Percentiles rank a stretch among this genome's conserved stretches.
These are phyloP conservation scores for Hydractinia symbiolongicarpus DNA, from an alignment of 30 jellyfish, hydroid and myxozoan species.

Conservation along the genomic window DNA sequence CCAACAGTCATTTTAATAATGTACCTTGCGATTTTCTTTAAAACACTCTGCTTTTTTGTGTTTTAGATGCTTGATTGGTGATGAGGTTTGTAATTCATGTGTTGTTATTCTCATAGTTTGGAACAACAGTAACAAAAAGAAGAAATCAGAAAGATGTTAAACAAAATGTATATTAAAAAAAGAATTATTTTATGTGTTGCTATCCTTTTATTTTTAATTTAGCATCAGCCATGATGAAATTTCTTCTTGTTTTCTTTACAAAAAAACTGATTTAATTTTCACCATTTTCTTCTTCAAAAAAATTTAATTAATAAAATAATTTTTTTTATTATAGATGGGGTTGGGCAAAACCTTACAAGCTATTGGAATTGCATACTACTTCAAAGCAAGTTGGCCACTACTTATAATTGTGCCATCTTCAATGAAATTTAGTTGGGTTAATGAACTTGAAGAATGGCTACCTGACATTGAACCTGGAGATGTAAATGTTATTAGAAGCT, in stretches of 20 bases:
- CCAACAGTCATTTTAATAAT: too few species aligned
- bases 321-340: constrained; percentile 49
- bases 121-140: too few species aligned
- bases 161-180: not conserved
- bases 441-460: constrained; percentile 81
- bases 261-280: too few species aligned
- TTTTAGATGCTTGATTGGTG: constrained; percentile 68
- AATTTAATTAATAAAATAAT: not conserved
- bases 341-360: constrained; percentile 90
- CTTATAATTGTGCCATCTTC: constrained; percentile 76
- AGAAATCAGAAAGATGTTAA: too few species aligned
- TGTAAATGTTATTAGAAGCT: constrained; percentile 44
- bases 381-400: constrained; percentile 59
- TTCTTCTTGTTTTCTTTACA: not conserved
- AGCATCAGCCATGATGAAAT: not conserved
- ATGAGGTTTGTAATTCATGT: constrained; percentile 42
- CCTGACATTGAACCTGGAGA: constrained; percentile 81
- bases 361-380: constrained; percentile 59
- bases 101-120: not conserved
- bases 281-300: too few species aligned
- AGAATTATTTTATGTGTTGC: not conserved
- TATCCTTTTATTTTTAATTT: not conserved
- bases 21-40: too few species aligned
- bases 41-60: not conserved
- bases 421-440: constrained; percentile 62